Percentiles rank a stretch among this genome's conserved stretches.
These are phyloP conservation scores for Crossaster papposus DNA, from an alignment of 53 echinoderm and acorn worm genomes.

Conservation along the genomic window DNA sequence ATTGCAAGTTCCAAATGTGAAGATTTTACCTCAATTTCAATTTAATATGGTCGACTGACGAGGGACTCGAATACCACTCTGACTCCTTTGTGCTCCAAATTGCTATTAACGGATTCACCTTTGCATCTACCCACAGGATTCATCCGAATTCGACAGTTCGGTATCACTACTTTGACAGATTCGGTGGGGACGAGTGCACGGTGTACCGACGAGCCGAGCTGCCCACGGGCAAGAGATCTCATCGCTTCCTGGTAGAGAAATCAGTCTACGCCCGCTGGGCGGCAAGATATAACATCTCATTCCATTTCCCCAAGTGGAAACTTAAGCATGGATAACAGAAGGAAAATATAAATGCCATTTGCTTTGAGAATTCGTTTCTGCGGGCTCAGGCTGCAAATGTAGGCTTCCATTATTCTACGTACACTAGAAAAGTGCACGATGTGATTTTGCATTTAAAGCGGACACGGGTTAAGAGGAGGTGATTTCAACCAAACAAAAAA, in stretches of 20 bases:
- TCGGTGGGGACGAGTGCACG: neutral
- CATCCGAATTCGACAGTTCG: conserved; percentile 11
- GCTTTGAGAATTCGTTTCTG: neutral
- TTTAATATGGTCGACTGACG: too few relatives aligned
- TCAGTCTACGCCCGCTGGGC: conserved; percentile 26
- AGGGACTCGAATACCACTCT: too few relatives aligned
- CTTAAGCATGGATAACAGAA: neutral
- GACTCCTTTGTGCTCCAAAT: too few relatives aligned
- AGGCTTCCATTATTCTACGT: too few relatives aligned
- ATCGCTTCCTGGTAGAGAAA: conserved; percentile 29
- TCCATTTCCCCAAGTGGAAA: conserved; percentile 16
- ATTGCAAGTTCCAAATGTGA: too few relatives aligned
- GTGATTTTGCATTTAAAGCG: too few relatives aligned
- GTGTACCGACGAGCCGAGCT: neutral
- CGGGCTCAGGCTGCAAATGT: too few relatives aligned
- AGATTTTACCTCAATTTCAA: too few relatives aligned
- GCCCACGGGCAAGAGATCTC: neutral
- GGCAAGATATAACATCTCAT: conserved; percentile 10
- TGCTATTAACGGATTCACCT: neutral
- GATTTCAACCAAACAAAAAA: too few relatives aligned
- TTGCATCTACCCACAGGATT: neutral
- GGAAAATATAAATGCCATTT: conserved; percentile 3
- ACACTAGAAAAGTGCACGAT: too few relatives aligned
- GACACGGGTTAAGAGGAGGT: too few relatives aligned
- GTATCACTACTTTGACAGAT: conserved; percentile 6